Evolutionary conservation across 2,888 invertebrate species (phyloP).

Genomic region (Apamea sordens): DNA sequence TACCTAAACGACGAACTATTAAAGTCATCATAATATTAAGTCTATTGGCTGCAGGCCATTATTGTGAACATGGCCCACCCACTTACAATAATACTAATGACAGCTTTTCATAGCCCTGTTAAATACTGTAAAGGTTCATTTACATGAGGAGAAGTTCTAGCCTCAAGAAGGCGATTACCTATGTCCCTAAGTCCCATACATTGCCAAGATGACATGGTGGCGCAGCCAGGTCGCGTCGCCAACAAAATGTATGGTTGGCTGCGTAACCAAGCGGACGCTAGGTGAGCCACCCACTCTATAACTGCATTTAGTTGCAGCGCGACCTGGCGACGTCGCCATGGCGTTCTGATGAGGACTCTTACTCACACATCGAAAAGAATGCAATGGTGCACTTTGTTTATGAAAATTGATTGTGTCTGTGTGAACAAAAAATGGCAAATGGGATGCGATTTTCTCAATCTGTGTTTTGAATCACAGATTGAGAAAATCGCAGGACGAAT

Average conservation of each 20-base stretch:
- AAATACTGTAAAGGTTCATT: slow-evolving; percentile 15
- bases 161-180: background rate
- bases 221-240: background rate
- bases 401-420: background rate
- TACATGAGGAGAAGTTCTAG: background rate
- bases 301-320: background rate
- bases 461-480: too few species aligned
- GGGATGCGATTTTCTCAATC: too few species aligned
- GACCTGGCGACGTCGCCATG: background rate
- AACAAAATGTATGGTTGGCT: background rate
- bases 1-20: slow-evolving; percentile 1
- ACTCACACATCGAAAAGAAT: background rate
- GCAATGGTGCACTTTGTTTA: background rate
- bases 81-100: slow-evolving; percentile 18
- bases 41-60: slow-evolving; percentile 7
- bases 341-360: background rate
- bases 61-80: slow-evolving; percentile 19
- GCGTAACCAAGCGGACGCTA: background rate
- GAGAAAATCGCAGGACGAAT: background rate
- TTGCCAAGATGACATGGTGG: background rate
- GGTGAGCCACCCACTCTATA: background rate
- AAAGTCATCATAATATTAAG: slow-evolving; percentile 22
- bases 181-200: background rate
- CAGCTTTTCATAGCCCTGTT: slow-evolving; percentile 26
- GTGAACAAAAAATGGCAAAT: too few species aligned